Base-by-base conservation (phyloP, 2,113 vertebrate species). In the Gasterosteus aculeatus region DNA sequence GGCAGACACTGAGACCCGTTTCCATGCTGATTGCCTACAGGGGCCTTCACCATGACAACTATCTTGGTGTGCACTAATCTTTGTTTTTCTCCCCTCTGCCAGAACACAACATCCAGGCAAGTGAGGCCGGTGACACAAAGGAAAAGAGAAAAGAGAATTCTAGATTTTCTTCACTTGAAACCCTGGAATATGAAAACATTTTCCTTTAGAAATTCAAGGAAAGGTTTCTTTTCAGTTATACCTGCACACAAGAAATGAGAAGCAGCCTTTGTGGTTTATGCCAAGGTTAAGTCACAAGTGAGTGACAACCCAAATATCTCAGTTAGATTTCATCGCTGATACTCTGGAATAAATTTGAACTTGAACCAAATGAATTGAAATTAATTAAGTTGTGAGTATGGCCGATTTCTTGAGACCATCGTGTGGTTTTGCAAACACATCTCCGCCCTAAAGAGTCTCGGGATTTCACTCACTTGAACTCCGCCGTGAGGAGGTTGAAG, bases 401-500 rank as follows among this genome's bases (percentile, higher is more conserved):
- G 39, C 57, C 53, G 11, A 18, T n/a, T 59, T 31, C 51, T 46
- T 22, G 33, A 42, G 19, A 67, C 18, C 39, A 16, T 3, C 10
- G 19, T 31, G 19, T 6, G 4, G 15, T 70, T 62, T 39, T n/a
- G 12, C 39, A 72, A 54, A 5, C 10, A 64, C 31, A 53, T 44
- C 3, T 3, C 41, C 54, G 18, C 53, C 22, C 19, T 15, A 53
- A 22, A 58, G 26, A 68, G 15, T 14, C 15, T 44, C 62, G 39
- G 44, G 2, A 46, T 10, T 86, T 83, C 41, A 94, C 96, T 93
- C 91, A 99, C 98, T 93, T 98, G 84, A 99, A 96, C 68, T 99
- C 97, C 3, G 96, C 97, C 19, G 97, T 95, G 90, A 99, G 86
- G 88, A 99, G 95, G 91, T 99, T 99, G 89, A 99, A 99, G 86